These are phyloP conservation scores for Agriopis leucophaearia DNA, from an alignment of 2,888 invertebrate genomes.

Conservation along the genomic window DNA sequence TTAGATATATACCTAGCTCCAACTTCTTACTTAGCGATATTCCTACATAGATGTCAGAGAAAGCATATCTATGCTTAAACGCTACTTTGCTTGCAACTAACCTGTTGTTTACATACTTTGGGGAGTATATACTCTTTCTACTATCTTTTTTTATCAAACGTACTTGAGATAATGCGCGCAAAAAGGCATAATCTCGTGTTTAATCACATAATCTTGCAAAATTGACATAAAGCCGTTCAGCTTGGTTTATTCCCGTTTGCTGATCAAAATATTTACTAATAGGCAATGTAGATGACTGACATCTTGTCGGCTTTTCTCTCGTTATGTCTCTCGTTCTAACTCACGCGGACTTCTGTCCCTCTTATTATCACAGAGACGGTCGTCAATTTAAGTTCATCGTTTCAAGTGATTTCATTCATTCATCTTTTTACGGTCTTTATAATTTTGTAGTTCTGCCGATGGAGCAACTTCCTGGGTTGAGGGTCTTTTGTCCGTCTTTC, in stretches of 20 bases:
- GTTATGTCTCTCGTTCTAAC: background rate
- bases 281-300: background rate
- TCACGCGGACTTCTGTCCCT: background rate
- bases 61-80: background rate
- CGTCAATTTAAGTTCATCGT: too few relatives aligned
- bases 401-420: too few relatives aligned
- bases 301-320: background rate
- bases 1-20: too few relatives aligned
- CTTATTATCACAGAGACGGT: too few relatives aligned
- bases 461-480: too few relatives aligned
- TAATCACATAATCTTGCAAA: slow-evolving; percentile 24
- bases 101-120: slow-evolving; percentile 23
- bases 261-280: background rate
- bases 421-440: too few relatives aligned
- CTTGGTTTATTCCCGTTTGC: background rate
- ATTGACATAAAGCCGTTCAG: slow-evolving; percentile 12
- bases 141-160: slow-evolving; percentile 28
- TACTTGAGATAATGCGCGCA: slow-evolving; percentile 14
- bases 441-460: too few relatives aligned
- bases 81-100: slow-evolving; percentile 10
- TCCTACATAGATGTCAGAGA: background rate
- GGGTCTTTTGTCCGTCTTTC: too few relatives aligned
- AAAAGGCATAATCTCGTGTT: slow-evolving; percentile 15
- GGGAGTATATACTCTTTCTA: slow-evolving; percentile 10
- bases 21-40: too few relatives aligned